Percentiles rank a stretch among this genome's conserved stretches.
Evolutionary conservation across 2,888 invertebrate genomes (phyloP).

Genomic region (Herminia tarsipennalis): DNA sequence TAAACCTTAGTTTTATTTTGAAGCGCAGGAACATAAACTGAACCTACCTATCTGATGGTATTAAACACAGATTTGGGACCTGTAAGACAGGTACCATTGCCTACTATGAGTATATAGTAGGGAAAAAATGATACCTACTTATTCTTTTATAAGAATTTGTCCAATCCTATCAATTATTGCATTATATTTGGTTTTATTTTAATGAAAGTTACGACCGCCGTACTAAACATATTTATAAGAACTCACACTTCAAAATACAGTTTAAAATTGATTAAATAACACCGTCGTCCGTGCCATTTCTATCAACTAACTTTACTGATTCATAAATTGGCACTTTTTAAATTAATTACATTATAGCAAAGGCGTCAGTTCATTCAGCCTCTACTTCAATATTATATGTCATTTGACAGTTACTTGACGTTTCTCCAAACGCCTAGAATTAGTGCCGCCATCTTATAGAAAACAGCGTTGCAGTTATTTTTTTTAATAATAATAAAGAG

Average conservation of each 20-base stretch:
- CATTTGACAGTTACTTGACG: conserved; percentile 19
- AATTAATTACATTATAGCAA: conserved; percentile 25
- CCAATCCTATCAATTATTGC: too few relatives aligned
- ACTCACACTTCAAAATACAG: conserved; percentile 39
- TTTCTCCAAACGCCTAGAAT: conserved; percentile 21
- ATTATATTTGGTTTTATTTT: too few relatives aligned
- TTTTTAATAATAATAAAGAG: conserved; percentile 4
- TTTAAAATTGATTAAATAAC: conserved; percentile 28
- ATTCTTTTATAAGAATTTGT: too few relatives aligned
- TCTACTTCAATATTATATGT: not conserved
- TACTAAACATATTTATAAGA: not conserved
- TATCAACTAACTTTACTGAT: conserved; percentile 37
- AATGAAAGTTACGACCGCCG: too few relatives aligned
- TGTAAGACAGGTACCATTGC: too few relatives aligned
- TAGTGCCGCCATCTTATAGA: conserved; percentile 15
- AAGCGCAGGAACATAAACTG: too few relatives aligned
- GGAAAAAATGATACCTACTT: too few relatives aligned
- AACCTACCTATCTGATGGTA: too few relatives aligned
- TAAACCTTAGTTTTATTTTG: too few relatives aligned
- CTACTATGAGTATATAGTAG: too few relatives aligned
- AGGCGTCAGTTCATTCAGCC: conserved; percentile 9
- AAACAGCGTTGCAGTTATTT: conserved; percentile 3
- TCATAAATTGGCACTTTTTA: conserved; percentile 52
- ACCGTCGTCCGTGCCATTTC: conserved; percentile 45
- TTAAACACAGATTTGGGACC: too few relatives aligned